Evolutionary conservation across 2,888 invertebrate species (phyloP), one percentile per base, ranked within the genome.

Genomic region (Dicranocentrus wangi): DNA sequence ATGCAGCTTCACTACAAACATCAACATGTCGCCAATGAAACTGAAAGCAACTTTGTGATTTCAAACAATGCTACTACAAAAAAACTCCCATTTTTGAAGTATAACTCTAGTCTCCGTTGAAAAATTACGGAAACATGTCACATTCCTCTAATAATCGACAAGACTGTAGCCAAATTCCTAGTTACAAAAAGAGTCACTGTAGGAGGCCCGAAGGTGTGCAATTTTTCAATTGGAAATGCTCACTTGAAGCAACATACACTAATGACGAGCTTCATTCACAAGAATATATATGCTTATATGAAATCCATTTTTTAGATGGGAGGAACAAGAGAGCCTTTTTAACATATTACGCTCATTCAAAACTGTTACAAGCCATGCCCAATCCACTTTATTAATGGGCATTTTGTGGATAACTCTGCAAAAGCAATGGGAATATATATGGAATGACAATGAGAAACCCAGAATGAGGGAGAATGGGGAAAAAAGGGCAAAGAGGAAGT

Each of bases 401-500:
- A 42, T 58, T 32, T n/a, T 42, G 28, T 71, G 60, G 43, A 47
- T 71, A 28, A 25, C 61, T 61, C 70, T 39, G 25, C 15, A 58
- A 2, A 17, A 25, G 21, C 21, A 19, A 53, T 42, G 25, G 47
- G 19, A 32, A 21, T 2, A 63, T 13, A 19, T 7, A 69, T 21
- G 0, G 10, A 58, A 32, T 28, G 21, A 32, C 51, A 27, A 17
- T 13, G 19, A n/a, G 17, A 60, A 15, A 3, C 32, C 10, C 32
- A 13, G 58, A 71, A 32, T 61, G 58, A 65, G 1, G 53, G 53
- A 21, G 73, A 75, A 75, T 42, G 55, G 13, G 10, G 27, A 51
- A 65, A 60, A 51, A 65, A 60, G 60, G 66, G 47, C 25, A 68
- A 76, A 47, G 51, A 68, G 76, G 76, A 76, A 76, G 76, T 76